Base-by-base conservation (phyloP, 92 coral and sea anemone species). In the Chrysogorgia sp. region DNA sequence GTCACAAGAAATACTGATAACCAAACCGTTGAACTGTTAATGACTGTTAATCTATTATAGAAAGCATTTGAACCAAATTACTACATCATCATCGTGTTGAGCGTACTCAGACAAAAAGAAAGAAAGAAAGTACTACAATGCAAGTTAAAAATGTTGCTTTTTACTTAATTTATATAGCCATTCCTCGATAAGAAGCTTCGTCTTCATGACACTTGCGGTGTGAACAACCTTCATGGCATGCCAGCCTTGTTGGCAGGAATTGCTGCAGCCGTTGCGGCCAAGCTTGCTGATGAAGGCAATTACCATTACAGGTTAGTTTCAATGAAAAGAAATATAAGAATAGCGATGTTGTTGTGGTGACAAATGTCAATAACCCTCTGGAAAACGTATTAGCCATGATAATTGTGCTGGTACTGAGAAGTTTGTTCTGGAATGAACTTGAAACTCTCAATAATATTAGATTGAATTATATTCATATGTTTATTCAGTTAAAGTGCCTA, bases 151-250 rank as follows among this genome's bases (percentile, higher is more conserved):
- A 24, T 23, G 10, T 76, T 55, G 43, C 33, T 6, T 25, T 80
- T 49, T 40, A 34, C 47, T 2, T 34, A 47, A n/a, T 65, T 63
- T 17, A 40, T 28, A 13, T 83, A 89, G 93, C 90, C 88, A 13
- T 86, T 89, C 84, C 60, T 89, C 76, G 35, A 85, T 47, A 82
- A 83, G 19, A 58, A 66, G 75, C 67, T 89, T 24, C 82, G 28
- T 40, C 77, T 71, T 28, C 93, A 89, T 63, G 93, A 89, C 62
- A 86, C 90, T 0, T 89, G 93, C 43, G 93, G 93, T 14, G 93
- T 89, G 29, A 66, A 89, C 77, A 89, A 89, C 52, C 82, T 89
- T 68, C 93, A 89, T 53, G 93, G 93, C 58, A 89, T 89, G 86
- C 93, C 93, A 63, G 93, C 88, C 23, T 30, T 89, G 34, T 63